phyloP scores from a whole-genome alignment of 2,888 invertebrate species.

The Alentia gelatinosa region DNA sequence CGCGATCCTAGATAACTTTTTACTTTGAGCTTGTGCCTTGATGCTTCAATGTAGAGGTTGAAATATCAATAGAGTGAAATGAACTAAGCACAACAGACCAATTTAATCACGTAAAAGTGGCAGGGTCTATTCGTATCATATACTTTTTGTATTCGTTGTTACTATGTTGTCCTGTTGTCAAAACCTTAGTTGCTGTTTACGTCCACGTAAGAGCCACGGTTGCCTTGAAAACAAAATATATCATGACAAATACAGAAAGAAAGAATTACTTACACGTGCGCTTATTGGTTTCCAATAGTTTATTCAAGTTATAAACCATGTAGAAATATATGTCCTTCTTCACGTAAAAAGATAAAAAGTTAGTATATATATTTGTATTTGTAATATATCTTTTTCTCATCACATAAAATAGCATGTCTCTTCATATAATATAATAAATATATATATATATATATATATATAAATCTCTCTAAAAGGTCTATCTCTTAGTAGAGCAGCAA shows the following conservation, averaged over 20 bases:
- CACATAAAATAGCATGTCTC: neutral
- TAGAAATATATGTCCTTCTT: neutral
- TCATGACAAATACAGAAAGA: too few species aligned
- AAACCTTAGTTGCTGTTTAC: neutral
- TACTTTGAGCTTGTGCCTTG: too few species aligned
- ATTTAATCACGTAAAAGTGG: too few species aligned
- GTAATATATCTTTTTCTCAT: too few species aligned
- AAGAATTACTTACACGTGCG: neutral
- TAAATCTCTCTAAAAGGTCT: slow-evolving; percentile 14
- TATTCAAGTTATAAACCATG: neutral
- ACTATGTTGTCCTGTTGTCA: neutral
- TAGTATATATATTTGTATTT: neutral
- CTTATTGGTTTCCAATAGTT: neutral
- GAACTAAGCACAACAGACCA: too few species aligned
- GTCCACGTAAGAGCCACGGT: neutral
- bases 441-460: neutral
- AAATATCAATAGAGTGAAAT: neutral
- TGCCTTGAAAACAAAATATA: neutral
- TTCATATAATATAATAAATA: neutral
- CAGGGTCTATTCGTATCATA: too few species aligned
- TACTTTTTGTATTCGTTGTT: neutral
- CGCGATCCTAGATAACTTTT: too few species aligned
- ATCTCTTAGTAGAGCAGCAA: slow-evolving; percentile 39
- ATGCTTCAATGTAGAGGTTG: neutral
- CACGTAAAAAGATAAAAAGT: neutral